Base-by-base conservation (phyloP, 2,888 invertebrate species). In the Schizaphis graminum region DNA sequence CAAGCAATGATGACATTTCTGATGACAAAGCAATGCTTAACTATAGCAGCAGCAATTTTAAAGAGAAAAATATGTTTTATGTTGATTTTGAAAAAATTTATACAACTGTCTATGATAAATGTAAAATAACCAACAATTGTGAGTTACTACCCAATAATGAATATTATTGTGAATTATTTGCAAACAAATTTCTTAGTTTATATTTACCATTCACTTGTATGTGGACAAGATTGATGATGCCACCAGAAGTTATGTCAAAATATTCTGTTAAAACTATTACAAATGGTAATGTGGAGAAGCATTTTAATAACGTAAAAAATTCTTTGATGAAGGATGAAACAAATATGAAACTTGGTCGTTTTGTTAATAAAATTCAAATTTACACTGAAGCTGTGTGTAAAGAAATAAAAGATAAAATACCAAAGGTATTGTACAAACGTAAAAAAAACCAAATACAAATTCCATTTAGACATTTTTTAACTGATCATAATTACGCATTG, bases 161-260 rank as follows among this genome's bases (percentile, higher is more conserved):
- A n/a, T 77, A n/a, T n/a, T 35, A 77, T 13, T 77, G 77, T 77
- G 16, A 77, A 67, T 67, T n/a, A n/a, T 67, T 67, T 67, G 67
- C n/a, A 28, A 77, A 77, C n/a, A 77, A 77, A 77, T 35, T 67
- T 35, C 35, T 77, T n/a, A 4, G 35, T 35, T 77, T 77, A n/a
- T 77, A 77, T 35, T 35, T 77, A 35, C 77, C 35, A 35, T 77
- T n/a, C 35, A 77, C 35, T n/a, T 77, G 16, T 16, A 77, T 77
- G 77, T 77, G 77, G 77, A 77, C 77, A 77, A 77, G 35, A 35
- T 16, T 77, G 77, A 77, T 77, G 77, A 77, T 77, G 35, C 77
- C 77, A 16, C 4, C n/a, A 77, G 77, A 77, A 77, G 1, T 77
- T 77, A 77, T 77, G 35, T n/a, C 35, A 35, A 77, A 35, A 57